Percentiles rank a stretch among this genome's conserved stretches.
These are phyloP conservation scores for Atopsyche davidsoni DNA, from an alignment of 1,140 invertebrate species.

Conservation along the genomic window DNA sequence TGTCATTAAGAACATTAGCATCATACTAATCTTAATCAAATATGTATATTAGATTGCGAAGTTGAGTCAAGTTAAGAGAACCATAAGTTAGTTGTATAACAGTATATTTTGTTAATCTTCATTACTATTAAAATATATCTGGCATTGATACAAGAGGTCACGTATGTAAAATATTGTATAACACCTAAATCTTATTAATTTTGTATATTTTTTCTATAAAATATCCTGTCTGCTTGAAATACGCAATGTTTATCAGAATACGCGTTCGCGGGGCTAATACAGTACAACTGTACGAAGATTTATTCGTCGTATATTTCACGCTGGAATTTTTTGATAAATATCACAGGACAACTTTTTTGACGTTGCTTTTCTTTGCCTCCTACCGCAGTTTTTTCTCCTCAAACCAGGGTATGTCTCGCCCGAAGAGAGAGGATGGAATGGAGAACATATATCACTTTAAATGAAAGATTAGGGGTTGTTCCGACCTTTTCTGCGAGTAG, in stretches of 20 bases:
- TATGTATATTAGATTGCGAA: too few relatives aligned
- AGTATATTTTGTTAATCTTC: too few relatives aligned
- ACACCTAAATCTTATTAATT: too few relatives aligned
- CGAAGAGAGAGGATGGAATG: conserved; percentile 21
- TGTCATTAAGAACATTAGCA: too few relatives aligned
- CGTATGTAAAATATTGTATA: too few relatives aligned
- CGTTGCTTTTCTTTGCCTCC: conserved; percentile 27
- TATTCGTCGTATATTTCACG: conserved; percentile 27
- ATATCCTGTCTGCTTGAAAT: too few relatives aligned
- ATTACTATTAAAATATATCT: too few relatives aligned
- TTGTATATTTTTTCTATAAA: too few relatives aligned
- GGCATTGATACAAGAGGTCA: too few relatives aligned
- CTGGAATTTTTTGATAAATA: conserved; percentile 29
- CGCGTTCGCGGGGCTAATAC: conserved; percentile 21
- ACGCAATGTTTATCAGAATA: conserved; percentile 17
- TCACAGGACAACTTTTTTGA: conserved; percentile 31
- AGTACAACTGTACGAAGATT: conserved; percentile 19
- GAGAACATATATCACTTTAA: conserved; percentile 30
- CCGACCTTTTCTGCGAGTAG: conserved; percentile 15
- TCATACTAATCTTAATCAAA: too few relatives aligned
- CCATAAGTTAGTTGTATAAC: too few relatives aligned
- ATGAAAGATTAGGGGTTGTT: conserved; percentile 31
- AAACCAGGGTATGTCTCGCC: conserved; percentile 13
- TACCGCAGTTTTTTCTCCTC: conserved; percentile 14
- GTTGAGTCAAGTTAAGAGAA: too few relatives aligned